Evolutionary conservation across 2,113 vertebrate genomes (phyloP).

Genomic region (Salvelinus sp.): DNA sequence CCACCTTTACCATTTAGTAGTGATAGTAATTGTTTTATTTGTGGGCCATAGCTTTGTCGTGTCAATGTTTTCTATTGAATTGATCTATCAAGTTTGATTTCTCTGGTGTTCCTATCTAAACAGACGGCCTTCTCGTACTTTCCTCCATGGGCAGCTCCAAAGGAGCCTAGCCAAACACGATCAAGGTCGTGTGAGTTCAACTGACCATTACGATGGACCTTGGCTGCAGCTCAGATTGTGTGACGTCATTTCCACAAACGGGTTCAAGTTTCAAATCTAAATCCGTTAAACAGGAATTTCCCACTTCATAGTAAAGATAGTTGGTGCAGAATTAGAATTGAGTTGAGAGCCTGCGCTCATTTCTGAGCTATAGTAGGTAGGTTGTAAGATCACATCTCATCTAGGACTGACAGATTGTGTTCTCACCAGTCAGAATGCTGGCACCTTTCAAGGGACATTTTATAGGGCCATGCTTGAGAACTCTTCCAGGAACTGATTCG

Average conservation of each 20-base stretch:
- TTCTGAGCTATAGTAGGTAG: neutral
- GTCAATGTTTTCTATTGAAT: neutral
- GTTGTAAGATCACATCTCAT: neutral
- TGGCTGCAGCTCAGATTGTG: neutral
- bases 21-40: neutral
- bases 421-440: neutral
- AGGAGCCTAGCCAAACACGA: constrained; percentile 91
- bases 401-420: neutral
- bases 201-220: constrained; percentile 8
- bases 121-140: constrained; percentile 94
- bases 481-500: neutral
- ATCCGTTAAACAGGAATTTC: neutral
- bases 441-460: too few species aligned
- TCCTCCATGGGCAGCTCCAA: constrained; percentile 90
- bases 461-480: neutral
- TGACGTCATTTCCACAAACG: neutral
- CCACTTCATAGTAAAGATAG: neutral
- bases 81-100: neutral
- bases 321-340: neutral
- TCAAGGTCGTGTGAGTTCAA: constrained; percentile 85
- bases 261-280: neutral
- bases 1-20: neutral
- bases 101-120: constrained; percentile 39
- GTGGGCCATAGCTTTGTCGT: too few species aligned
- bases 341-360: neutral